Conservation (phyloP, 2,113 vertebrate genomes). For the Thamnaconus septentrionalis region DNA sequence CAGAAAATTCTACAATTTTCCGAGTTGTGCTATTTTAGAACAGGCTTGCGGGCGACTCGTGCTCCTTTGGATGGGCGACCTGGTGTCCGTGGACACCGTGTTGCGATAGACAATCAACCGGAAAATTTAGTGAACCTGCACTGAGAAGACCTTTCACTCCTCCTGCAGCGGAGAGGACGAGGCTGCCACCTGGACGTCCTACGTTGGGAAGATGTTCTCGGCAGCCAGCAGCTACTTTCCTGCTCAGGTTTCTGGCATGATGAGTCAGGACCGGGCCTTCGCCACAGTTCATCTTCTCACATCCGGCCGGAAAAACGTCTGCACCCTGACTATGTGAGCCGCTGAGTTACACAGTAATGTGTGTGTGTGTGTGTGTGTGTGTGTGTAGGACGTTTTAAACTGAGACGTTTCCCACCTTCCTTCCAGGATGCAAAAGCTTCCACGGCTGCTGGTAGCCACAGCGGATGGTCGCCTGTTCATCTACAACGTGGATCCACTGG, state of each 20-base stretch:
- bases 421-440: slow-evolving; percentile 93
- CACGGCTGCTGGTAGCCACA: slow-evolving; percentile 88
- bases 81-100: too few species aligned
- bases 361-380: too few species aligned
- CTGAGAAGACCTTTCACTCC: not conserved
- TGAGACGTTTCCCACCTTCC: too few species aligned
- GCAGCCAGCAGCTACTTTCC: slow-evolving; percentile 96
- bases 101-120: too few species aligned
- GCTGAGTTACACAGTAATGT: too few species aligned
- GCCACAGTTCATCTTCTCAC: slow-evolving; percentile 88
- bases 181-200: slow-evolving; percentile 86
- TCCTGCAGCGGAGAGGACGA: slow-evolving; percentile 80
- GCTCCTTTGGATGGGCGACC: too few species aligned
- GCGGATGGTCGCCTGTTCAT: slow-evolving; percentile 92
- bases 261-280: slow-evolving; percentile 95
- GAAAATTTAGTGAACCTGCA: not conserved
- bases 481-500: slow-evolving; percentile 93
- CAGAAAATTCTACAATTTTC: too few species aligned
- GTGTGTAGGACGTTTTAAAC: too few species aligned
- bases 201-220: slow-evolving; percentile 94
- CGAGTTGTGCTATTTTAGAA: too few species aligned
- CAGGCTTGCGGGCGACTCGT: too few species aligned
- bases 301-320: slow-evolving; percentile 85
- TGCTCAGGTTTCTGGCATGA: slow-evolving; percentile 92
- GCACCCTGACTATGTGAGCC: slow-evolving; percentile 84